Base-by-base conservation (phyloP, 2,113 vertebrate genomes). In the Burhinus oedicnemus region DNA sequence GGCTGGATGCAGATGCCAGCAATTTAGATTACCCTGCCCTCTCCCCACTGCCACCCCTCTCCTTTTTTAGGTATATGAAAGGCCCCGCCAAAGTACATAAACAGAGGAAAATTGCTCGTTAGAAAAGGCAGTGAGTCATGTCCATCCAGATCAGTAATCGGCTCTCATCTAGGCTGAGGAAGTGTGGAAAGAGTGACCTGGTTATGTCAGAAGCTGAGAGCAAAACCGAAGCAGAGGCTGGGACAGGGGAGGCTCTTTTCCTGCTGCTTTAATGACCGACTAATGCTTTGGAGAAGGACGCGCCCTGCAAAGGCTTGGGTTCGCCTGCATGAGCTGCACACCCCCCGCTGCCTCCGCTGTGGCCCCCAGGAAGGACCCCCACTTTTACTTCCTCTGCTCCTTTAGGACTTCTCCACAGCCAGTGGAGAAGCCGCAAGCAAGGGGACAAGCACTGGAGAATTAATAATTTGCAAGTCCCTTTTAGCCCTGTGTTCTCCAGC, bases 151-250 rank as follows among this genome's bases (percentile, higher is more conserved):
- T 89, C 93, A 47, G 49, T 26, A 70, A 95, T 11, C 45, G 4
- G 94, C 66, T 44, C 95, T n/a, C 81, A 10, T 3, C 38, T 38
- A 34, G 52, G 70, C 93, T 77, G 75, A 93, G 91, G 18, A 94
- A 90, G 93, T 95, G 97, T 95, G 93, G 94, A 95, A 97, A 87
- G 80, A 96, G 77, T 89, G 96, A 96, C 94, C 94, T 97, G 95
- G 95, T 96, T 96, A 44, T 95, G 93, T 95, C 96, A 95, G 85
- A 87, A 93, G 76, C 83, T 42, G 90, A 7, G 72, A 82, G 92
- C 26, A 78, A 95, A 91, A 69, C 66, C 74, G 2, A 45, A 58
- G 93, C 78, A 45, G 78, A 38, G 89, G 62, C 91, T 58, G 91
- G 91, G 91, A 69, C 84, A 70, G 68, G 81, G 93, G 42, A 91